phyloP scores from a whole-genome alignment of 2,113 vertebrate genomes.

The Thomomys bottae region DNA sequence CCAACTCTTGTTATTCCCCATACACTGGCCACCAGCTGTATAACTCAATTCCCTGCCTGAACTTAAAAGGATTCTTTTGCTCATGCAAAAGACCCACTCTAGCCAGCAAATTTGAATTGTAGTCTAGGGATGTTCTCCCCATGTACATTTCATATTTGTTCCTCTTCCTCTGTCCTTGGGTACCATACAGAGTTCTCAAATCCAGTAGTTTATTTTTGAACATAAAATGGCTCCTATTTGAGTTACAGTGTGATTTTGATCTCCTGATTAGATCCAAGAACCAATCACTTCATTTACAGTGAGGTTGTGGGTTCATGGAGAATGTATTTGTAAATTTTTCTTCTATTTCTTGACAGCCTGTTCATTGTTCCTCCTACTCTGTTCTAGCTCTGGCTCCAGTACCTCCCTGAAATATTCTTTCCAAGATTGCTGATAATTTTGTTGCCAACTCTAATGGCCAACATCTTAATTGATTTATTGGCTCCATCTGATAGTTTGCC shows the following conservation, averaged over 20 bases:
- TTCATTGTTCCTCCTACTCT: not conserved
- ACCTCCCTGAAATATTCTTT: not conserved
- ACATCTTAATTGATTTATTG: not conserved
- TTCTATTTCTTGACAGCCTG: not conserved
- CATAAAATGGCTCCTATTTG: not conserved
- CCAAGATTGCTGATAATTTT: not conserved
- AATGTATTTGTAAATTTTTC: not conserved
- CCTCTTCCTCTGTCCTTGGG: not conserved
- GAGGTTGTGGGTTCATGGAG: not conserved
- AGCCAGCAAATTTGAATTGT: not conserved
- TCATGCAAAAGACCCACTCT: not conserved
- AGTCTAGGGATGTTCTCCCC: not conserved
- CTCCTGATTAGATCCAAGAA: constrained; percentile 1
- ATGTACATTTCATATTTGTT: not conserved
- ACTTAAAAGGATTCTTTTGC: not conserved
- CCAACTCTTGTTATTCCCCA: not conserved
- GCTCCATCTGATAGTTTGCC: not conserved
- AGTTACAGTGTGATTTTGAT: not conserved
- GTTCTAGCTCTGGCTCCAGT: not conserved
- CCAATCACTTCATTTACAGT: not conserved
- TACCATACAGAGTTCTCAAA: not conserved
- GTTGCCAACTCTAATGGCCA: not conserved
- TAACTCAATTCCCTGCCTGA: not conserved
- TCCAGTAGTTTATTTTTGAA: not conserved
- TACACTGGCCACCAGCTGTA: not conserved